A percentile compares a stretch with the other conserved stretches of the same genome.
phyloP scores from a whole-genome alignment of 1,140 invertebrate species.

The Platyura marginata region DNA sequence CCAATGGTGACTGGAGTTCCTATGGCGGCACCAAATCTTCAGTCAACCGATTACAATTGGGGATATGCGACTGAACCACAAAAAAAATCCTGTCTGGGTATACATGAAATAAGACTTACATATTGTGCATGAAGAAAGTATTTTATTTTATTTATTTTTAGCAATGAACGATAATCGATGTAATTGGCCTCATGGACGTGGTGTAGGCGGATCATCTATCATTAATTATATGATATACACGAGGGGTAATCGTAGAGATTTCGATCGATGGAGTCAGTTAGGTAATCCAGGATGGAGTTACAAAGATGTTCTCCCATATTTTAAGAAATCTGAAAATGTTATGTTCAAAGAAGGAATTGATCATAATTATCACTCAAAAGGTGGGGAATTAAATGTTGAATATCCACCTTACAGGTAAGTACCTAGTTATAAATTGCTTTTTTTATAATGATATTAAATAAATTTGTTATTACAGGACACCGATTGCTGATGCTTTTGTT shows the following conservation, averaged over 20 bases:
- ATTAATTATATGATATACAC: constrained; percentile 69
- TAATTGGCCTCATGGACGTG: constrained; percentile 35
- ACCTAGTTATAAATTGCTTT: not conserved
- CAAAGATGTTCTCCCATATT: constrained; percentile 29
- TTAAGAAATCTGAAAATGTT: constrained; percentile 24
- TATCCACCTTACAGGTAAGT: not conserved
- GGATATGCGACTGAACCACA: constrained; percentile 38
- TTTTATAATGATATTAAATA: not conserved
- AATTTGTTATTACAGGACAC: not conserved
- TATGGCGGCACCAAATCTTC: constrained; percentile 29
- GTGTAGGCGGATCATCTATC: constrained; percentile 50
- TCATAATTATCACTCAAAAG: not conserved
- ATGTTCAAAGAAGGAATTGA: not conserved
- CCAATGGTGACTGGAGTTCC: constrained; percentile 40
- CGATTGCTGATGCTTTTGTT: constrained; percentile 23
- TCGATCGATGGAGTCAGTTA: constrained; percentile 45
- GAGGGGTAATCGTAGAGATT: constrained; percentile 54
- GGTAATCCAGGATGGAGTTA: constrained; percentile 34
- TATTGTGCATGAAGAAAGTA: no score
- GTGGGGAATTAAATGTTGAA: not conserved
- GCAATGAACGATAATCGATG: constrained; percentile 28
- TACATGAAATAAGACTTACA: constrained; percentile 3
- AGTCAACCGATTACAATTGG: constrained; percentile 37
- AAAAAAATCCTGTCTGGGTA: constrained; percentile 29
- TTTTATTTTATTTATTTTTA: constrained; percentile 10